phyloP scores from a whole-genome alignment of 2,888 invertebrate species.

The Drosophila kokeensis region DNA sequence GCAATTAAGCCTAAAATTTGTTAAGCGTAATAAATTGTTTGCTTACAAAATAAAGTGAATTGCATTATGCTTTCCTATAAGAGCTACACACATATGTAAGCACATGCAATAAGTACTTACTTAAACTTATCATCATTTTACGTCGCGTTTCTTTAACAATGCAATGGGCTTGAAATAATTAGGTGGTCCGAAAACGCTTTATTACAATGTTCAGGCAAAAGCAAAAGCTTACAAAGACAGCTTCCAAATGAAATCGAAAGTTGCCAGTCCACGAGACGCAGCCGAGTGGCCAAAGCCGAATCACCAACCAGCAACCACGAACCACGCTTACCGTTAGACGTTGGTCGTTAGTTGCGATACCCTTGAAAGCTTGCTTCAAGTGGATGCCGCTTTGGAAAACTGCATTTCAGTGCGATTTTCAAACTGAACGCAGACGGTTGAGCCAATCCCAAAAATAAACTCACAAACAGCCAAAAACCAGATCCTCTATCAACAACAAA shows the following conservation, averaged over 20 bases:
- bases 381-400: constrained; percentile 61
- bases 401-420: constrained; percentile 74
- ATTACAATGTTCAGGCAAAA: constrained; percentile 16
- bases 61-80: constrained; percentile 49
- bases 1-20: constrained; percentile 8
- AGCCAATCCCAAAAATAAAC: constrained; percentile 25
- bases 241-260: constrained; percentile 66
- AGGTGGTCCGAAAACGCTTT: constrained; percentile 26
- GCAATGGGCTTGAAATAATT: constrained; percentile 42
- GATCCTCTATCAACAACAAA: constrained; percentile 10
- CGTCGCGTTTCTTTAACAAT: constrained; percentile 31
- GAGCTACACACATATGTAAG: constrained; percentile 5
- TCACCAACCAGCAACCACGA: constrained; percentile 1
- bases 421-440: constrained; percentile 67
- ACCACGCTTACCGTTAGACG: constrained; percentile 53
- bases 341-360: constrained; percentile 39
- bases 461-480: not conserved
- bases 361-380: constrained; percentile 77
- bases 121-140: constrained; percentile 47
- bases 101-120: constrained; percentile 34
- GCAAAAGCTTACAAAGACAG: constrained; percentile 57
- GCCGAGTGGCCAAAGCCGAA: constrained; percentile 16
- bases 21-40: constrained; percentile 55
- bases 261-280: constrained; percentile 37
- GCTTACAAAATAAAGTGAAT: constrained; percentile 69